These are phyloP conservation scores for Calameuta filiformis DNA, from an alignment of 2,888 invertebrate species.

Conservation along the genomic window DNA sequence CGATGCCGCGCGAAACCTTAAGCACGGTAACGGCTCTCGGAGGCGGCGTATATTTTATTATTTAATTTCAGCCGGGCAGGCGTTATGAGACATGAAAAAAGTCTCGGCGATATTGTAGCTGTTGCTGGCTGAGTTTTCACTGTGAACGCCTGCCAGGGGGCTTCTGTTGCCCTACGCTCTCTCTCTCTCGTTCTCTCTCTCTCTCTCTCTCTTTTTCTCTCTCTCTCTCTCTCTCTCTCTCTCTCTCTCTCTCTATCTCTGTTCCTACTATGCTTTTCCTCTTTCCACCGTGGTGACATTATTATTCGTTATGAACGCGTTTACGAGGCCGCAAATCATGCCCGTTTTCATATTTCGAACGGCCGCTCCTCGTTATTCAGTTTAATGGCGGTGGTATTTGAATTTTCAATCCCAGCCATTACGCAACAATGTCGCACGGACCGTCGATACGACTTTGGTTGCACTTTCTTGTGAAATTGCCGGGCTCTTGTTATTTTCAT, in stretches of 20 bases:
- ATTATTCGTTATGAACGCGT: conserved; percentile 67
- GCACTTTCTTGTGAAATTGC: background rate
- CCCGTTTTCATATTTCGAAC: conserved; percentile 66
- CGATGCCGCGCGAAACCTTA: conserved; percentile 12
- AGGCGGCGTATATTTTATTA: conserved; percentile 62
- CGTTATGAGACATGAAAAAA: conserved; percentile 63
- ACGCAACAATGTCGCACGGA: conserved; percentile 15
- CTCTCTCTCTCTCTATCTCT: too few relatives aligned
- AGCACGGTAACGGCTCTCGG: conserved; percentile 20
- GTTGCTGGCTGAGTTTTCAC: conserved; percentile 52
- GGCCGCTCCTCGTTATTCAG: conserved; percentile 65
- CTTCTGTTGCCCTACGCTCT: conserved; percentile 26
- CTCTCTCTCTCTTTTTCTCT: conserved; percentile 7
- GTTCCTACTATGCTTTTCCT: background rate
- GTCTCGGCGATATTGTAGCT: conserved; percentile 58
- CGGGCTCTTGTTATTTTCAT: background rate
- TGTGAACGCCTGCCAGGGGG: conserved; percentile 30
- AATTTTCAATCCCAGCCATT: conserved; percentile 61
- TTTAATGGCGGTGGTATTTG: conserved; percentile 65
- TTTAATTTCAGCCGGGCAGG: conserved; percentile 60
- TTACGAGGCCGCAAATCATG: conserved; percentile 67
- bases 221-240: background rate
- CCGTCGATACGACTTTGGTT: background rate
- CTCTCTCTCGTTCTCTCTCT: background rate
- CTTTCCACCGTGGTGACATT: conserved; percentile 56